phyloP scores from a whole-genome alignment of 2,113 vertebrate genomes.

The Thryonomys swinderianus region DNA sequence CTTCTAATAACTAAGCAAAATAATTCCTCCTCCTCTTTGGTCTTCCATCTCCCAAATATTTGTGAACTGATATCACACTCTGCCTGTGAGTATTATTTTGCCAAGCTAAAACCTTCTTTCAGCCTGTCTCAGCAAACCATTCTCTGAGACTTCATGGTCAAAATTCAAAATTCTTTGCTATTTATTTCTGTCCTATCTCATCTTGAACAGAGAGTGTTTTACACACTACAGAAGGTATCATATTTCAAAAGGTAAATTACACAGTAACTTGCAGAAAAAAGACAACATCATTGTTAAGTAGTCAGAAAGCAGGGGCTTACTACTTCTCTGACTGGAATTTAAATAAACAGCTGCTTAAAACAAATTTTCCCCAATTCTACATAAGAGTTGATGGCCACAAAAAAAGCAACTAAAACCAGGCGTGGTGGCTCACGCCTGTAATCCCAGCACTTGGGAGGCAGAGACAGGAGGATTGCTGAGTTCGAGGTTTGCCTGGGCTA shows the following conservation, averaged over 20 bases:
- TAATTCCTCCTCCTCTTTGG: not conserved
- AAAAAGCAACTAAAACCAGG: conserved; percentile 27
- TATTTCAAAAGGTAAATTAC: not conserved
- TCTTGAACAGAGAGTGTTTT: not conserved
- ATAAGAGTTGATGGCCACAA: conserved; percentile 38
- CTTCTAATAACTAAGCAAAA: conserved; percentile 48
- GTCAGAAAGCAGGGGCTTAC: conserved; percentile 39
- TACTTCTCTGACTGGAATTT: conserved; percentile 35
- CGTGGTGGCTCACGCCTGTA: no score
- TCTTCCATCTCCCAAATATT: conserved; percentile 49
- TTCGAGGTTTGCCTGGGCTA: no score
- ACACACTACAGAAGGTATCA: not conserved
- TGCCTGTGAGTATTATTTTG: conserved; percentile 28
- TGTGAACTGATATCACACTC: conserved; percentile 41
- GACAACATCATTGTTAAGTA: not conserved
- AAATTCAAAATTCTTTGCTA: conserved; percentile 4
- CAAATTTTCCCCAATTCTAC: conserved; percentile 11
- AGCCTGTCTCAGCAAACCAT: not conserved
- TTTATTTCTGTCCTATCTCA: not conserved
- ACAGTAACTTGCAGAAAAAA: conserved; percentile 38
- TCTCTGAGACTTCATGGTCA: not conserved
- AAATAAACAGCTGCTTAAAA: conserved; percentile 35
- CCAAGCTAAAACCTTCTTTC: conserved; percentile 25
- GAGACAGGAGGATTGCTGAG: no score
- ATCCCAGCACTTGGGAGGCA: no score